Evolutionary conservation across 2,888 invertebrate species (phyloP).

Genomic region (Hypselothyrea guttata): DNA sequence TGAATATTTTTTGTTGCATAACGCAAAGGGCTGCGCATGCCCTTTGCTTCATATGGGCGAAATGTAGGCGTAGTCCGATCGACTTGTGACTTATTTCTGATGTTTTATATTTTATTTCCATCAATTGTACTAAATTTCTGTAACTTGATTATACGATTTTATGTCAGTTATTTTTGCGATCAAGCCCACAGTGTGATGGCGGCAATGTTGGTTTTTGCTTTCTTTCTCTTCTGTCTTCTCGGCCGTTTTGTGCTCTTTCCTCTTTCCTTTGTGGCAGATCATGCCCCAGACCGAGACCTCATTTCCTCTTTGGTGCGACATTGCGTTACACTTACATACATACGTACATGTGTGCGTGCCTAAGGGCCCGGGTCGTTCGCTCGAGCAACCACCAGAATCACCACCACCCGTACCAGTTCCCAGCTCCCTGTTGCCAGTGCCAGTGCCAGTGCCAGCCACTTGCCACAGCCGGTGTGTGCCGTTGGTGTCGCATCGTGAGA

Average conservation of each 20-base stretch:
- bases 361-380: slow-evolving; percentile 34
- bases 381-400: slow-evolving; percentile 53
- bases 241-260: slow-evolving; percentile 50
- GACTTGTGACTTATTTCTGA: too few species aligned
- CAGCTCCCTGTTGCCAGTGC: slow-evolving; percentile 10
- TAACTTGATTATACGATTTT: too few species aligned
- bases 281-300: slow-evolving; percentile 66
- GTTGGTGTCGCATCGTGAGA: slow-evolving; percentile 81
- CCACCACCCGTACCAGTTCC: slow-evolving; percentile 46
- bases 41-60: too few species aligned
- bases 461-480: slow-evolving; percentile 70
- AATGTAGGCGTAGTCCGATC: too few species aligned
- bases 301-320: slow-evolving; percentile 78
- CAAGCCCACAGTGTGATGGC: too few species aligned
- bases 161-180: too few species aligned
- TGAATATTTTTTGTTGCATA: too few species aligned
- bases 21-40: too few species aligned
- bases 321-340: slow-evolving; percentile 70
- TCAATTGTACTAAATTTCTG: too few species aligned
- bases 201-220: slow-evolving; percentile 59
- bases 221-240: slow-evolving; percentile 11
- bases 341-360: too few species aligned
- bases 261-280: slow-evolving; percentile 60
- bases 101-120: too few species aligned
- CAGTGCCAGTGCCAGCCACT: slow-evolving; percentile 50